Percentiles rank a stretch among this genome's conserved stretches.
These are phyloP conservation scores for Nannobrachium achirus DNA, from an alignment of 2,113 vertebrate species.

Conservation along the genomic window DNA sequence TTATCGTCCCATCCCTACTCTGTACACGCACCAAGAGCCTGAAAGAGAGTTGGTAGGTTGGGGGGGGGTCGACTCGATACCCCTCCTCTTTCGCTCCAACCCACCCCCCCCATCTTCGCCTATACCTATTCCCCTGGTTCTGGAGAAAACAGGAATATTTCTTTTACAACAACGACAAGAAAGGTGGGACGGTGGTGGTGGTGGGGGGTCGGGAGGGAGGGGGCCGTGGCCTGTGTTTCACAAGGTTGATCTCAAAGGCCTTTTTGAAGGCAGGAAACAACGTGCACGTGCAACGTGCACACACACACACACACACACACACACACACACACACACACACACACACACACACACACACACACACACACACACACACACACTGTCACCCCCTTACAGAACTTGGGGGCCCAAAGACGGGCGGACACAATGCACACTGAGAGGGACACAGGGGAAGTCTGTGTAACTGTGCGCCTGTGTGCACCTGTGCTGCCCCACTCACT, in stretches of 20 bases:
- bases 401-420: conserved; percentile 59
- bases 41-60: too few species aligned
- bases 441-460: conserved; percentile 43
- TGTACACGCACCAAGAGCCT: too few species aligned
- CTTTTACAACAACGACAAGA: conserved; percentile 34
- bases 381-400: conserved; percentile 60
- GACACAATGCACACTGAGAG: conserved; percentile 66
- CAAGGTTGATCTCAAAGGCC: conserved; percentile 71
- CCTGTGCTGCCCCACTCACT: conserved; percentile 68
- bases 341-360: too few species aligned
- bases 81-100: too few species aligned
- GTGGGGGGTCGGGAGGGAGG: conserved; percentile 49
- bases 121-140: conserved; percentile 43
- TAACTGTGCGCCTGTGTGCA: conserved; percentile 73
- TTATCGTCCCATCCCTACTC: too few species aligned
- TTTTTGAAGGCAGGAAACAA: conserved; percentile 71
- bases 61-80: too few species aligned
- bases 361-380: conserved; percentile 35
- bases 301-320: too few species aligned
- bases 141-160: conserved; percentile 41
- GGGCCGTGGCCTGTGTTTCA: conserved; percentile 55
- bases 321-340: too few species aligned
- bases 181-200: not conserved
- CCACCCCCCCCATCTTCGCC: conserved; percentile 30
- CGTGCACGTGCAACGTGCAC: too few species aligned